Base-by-base conservation (phyloP, 2,797 vertebrate genomes). In the Epinephelus malabaricus region DNA sequence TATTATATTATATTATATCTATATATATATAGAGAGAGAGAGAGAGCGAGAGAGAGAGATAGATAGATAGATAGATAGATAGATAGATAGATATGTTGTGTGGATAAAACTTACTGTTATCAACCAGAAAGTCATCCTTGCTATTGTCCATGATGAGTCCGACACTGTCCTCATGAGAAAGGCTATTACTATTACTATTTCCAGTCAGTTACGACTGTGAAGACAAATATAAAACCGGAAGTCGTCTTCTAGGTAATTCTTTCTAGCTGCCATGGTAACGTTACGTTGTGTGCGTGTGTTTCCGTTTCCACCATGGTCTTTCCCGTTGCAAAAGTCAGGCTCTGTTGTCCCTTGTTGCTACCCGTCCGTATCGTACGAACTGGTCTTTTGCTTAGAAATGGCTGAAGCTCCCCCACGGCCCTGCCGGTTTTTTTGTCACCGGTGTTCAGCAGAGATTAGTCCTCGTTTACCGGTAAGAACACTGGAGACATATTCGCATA, bases 371-470 rank as follows among this genome's bases (percentile, higher is more conserved):
- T 61, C 49, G 54, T 47, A 75, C 71, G 27, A 74, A 64, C 58
- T 27, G 54, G 1, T 70, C 17, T 69, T 6, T 66, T 75, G 73
- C 73, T 72, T 18, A 88, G 90, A 92, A 88, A 98, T 98, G 98
- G 98, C 97, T 92, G 97, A 98, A 96, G 97, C 97, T 92, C 94
- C 96, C 46, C 91, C 95, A 83, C 96, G 96, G 92, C 95, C 96
- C 86, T 93, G 96, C 89, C 97, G 97, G 88, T 99, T 96, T 90
- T 99, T 98, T 91, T 99, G 98, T 92, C 97, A 98, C 93, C 96
- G 94, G 93, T 98, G 98, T 83, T 97, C 97, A 65, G 94, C 95
- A 66, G 97, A 98, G 90, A 97, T 98, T 85, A 96, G 94, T 65
- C 97, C 97, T 58, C 96, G 95, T 76, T 93, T 98, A 83, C 97